phyloP scores from a whole-genome alignment of 2,888 invertebrate species.

The Arrhopalites spinosus region DNA sequence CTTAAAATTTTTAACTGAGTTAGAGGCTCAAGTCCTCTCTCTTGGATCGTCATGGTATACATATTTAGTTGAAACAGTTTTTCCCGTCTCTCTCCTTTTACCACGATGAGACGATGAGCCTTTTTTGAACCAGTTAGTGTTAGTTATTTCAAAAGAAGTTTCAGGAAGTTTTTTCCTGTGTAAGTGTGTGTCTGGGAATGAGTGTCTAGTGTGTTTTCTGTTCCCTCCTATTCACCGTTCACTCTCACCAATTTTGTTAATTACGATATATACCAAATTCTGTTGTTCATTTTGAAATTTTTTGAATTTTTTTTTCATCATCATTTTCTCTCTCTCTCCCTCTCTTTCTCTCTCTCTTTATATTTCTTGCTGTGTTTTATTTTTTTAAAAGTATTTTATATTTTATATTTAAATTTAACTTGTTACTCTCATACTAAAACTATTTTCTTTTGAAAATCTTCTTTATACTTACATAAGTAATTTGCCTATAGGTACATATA shows the following conservation, averaged over 20 bases:
- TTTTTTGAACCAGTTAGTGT: not conserved
- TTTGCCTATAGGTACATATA: no score
- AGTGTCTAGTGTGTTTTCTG: conserved; percentile 3
- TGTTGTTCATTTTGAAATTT: not conserved
- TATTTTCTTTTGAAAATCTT: no score
- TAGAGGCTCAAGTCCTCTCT: no score
- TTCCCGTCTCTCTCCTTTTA: not conserved
- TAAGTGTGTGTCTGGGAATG: conserved; percentile 23
- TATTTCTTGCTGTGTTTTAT: not conserved
- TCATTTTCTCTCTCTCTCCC: not conserved
- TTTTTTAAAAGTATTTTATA: not conserved
- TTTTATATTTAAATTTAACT: no score
- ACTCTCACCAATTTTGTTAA: not conserved
- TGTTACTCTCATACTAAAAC: no score
- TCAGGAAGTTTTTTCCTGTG: conserved; percentile 30
- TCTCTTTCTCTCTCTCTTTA: not conserved
- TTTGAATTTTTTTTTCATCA: not conserved
- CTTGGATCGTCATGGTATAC: not conserved
- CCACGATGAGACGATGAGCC: not conserved
- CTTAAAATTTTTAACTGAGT: not conserved
- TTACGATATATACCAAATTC: no score
- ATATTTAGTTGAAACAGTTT: not conserved
- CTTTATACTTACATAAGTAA: no score
- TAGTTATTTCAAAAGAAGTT: conserved; percentile 17
- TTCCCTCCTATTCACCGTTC: not conserved